Evolutionary conservation across 2,797 vertebrate species (phyloP), one percentile per base, ranked within the genome.

Genomic region (Chaenodraco wilsoni): DNA sequence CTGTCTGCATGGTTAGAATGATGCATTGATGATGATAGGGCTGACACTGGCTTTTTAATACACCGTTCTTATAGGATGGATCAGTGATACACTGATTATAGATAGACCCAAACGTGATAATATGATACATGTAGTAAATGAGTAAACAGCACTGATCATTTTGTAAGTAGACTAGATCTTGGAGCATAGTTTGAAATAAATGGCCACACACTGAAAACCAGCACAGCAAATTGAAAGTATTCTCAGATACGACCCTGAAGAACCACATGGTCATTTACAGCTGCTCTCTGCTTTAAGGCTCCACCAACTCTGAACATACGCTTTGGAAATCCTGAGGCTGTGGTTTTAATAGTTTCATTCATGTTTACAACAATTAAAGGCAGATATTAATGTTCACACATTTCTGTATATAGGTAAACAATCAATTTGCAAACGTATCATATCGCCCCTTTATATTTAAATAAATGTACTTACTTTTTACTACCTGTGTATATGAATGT

Each of bases 21-120:
- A 74, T 57, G 62, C 54, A 72, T 59, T 0, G 37, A 51, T 40
- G 58, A 61, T 72, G 45, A 55, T 56, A 65, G 19, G 60, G 46
- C 43, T 51, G 57, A 62, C 49, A 40, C 12, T 54, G 49, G 0
- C 56, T 78, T 66, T 56, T 63, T 54, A 63, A 54, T 40, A 44
- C 44, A 54, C 61, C 56, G 13, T 66, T 56, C 40, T 66, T 69
- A n/a, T 33, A 16, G 33, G 51, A 60, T 10, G 51, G 72, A 79
- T 74, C 31, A 48, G 17, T 21, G 70, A 41, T 66, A 14, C 14
- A 27, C 3, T 40, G 46, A 17, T 70, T 41, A 27, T 4, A 27
- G 27, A 27, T 14, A 46, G 23, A 50, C 21, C 17, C 16, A 27
- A 10, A 57, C 67, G 49, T 23, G 41, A 65, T 48, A 19, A 52